Base-by-base conservation (phyloP, 92 coral and sea anemone genomes). In the Parazoanthus darwini region DNA sequence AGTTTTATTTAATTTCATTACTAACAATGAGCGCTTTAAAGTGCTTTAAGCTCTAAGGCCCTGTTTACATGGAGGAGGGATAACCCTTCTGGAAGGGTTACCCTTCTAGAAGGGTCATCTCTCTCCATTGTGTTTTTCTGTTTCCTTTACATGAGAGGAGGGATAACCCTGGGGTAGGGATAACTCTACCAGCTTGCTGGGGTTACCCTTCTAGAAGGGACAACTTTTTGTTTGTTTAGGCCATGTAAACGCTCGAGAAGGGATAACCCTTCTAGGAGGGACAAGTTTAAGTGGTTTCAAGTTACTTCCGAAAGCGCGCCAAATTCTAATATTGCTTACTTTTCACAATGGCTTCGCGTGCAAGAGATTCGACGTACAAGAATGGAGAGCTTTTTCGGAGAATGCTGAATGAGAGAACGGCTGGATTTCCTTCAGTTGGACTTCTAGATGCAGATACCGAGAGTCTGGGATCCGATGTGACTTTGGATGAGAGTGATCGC, bases 241-340 rank as follows among this genome's bases (percentile, higher is more conserved):
- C 33, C 33, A 29, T 29, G 33, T 29, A 29, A 29, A 29, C 33
- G 33, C 33, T 29, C 33, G 33, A 29, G 76, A 26, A 71, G 76
- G 76, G 76, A 71, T 15, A 71, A 71, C 76, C 16, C 75, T 71
- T 71, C 3, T 71, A 71, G 75, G 76, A 71, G 16, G 39, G 39
- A 71, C 76, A 71, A 78, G 59, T 78, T 78, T 78, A 29, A 29
- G 33, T 35, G 11, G 82, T 78, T 44, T 78, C 63, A 78, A 25
- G 66, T 46, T 78, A 78, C 33, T 78, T 78, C 82, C 78, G 38
- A 78, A 78, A 78, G 66, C 65, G 82, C 82, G 82, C 82, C 5
- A 78, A 78, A 78, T 78, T 78, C 9, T 78, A 23, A 48, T 78
- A 48, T 78, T 29, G 33, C 33, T 29, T 29, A 29, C 33, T 29